These are phyloP conservation scores for Tuta absoluta DNA, from an alignment of 2,888 invertebrate species.

Conservation along the genomic window DNA sequence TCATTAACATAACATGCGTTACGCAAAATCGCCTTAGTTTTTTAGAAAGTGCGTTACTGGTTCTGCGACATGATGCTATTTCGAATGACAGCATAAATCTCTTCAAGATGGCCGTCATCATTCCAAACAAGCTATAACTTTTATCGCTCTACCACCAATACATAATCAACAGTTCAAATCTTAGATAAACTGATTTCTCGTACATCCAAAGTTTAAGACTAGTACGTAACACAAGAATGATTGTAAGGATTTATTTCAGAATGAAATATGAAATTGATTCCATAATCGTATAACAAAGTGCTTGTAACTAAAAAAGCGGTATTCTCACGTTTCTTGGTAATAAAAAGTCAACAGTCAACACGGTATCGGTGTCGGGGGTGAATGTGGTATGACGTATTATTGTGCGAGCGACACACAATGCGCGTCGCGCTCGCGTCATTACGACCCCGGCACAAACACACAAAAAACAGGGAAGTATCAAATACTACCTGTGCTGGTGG, in stretches of 20 bases:
- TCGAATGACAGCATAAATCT: conserved; percentile 24
- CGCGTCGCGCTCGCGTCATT: background rate
- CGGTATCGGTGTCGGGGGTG: conserved; percentile 5
- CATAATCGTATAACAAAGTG: conserved; percentile 1
- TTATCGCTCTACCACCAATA: conserved; percentile 23
- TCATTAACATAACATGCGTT: conserved; percentile 17
- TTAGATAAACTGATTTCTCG: conserved; percentile 19
- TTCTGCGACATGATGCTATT: conserved; percentile 15
- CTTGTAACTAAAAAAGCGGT: background rate
- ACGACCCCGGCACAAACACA: background rate
- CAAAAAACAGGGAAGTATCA: background rate
- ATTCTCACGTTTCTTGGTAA: conserved; percentile 10
- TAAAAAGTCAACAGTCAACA: conserved; percentile 10
- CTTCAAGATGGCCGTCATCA: conserved; percentile 25
- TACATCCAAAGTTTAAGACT: background rate
- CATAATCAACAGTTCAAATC: conserved; percentile 14
- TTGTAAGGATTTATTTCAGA: background rate
- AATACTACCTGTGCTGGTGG: conserved; percentile 3
- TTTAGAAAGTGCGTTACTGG: conserved; percentile 21
- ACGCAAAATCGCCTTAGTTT: conserved; percentile 23
- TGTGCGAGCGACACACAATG: background rate
- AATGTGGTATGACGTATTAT: conserved; percentile 2
- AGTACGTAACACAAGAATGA: background rate
- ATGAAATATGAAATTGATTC: conserved; percentile 2
- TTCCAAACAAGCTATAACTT: conserved; percentile 26